Evolutionary conservation across 2,888 invertebrate species (phyloP), one percentile per base, ranked within the genome.

Genomic region (Pegoplata infirma): DNA sequence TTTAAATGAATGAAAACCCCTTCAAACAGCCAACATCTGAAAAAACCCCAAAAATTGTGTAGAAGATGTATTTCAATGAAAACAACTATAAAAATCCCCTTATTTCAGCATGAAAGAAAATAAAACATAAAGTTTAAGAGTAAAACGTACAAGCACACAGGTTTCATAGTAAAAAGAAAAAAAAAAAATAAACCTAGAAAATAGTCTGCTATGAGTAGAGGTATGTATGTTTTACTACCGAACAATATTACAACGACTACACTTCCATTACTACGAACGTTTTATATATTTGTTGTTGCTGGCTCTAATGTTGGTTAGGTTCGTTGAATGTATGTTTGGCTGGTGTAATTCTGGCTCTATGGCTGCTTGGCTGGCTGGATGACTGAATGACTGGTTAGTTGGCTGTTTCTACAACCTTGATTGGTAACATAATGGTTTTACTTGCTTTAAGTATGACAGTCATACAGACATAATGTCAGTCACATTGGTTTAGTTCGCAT

Each of bases 381-480:
- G 23, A 25, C 23, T 51, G 66, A 44, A n/a, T 17, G 59, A 47
- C 51, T 47, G 49, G 69, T 21, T 10, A 12, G 16, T 51, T 16
- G 36, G 14, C 14, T 51, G 44, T 25, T 67, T 28, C 46, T 53
- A 47, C 74, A 75, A 75, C 79, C 75, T 79, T 79, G 79, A 79
- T 79, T 71, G 79, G 61, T 75, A 75, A 75, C 79, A 75, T 75
- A 74, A 71, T 78, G 77, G 53, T 69, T 74, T 78, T 74, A 66
- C 78, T 73, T 63, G 67, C 67, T 72, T 77, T 59, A 71, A 55
- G 55, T 71, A 61, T 71, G 78, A 67, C 71, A 74, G 55, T 56
- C 71, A 67, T 61, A 76, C 49, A 66, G 25, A 51, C 76, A 58
- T 53, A 58, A 69, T 66, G 71, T 56, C 51, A 51, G 75, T 69